Base-by-base conservation (phyloP, 2,888 invertebrate species). In the Xestia ashworthii region DNA sequence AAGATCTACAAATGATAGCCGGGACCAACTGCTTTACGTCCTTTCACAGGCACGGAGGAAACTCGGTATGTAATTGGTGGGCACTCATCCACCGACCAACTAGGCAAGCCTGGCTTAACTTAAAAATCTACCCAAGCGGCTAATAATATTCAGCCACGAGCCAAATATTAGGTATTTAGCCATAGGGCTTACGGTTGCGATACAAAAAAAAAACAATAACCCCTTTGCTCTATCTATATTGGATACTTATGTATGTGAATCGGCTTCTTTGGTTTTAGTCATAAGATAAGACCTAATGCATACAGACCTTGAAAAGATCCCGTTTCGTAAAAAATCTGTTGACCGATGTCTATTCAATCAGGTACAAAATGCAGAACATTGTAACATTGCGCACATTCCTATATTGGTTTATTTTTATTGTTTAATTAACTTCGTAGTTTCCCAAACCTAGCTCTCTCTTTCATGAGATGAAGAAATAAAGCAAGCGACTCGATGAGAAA, bases 401-500 rank as follows among this genome's bases (percentile, higher is more conserved):
- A 55, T 4, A 46, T 5, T 65, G 14, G 16, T 71, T 14, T 5
- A 11, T 58, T 80, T 71, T 41, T 46, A 55, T 25, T 22, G 62
- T 50, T 50, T 11, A 46, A 32, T 14, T 53, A 38, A 50, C 22
- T 64, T 48, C n/a, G 46, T 32, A 50, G 8, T 50, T 46, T n/a
- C 38, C 8, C 19, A 76, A 82, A 69, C 60, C 0, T 5, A 68
- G 44, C 12, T 3, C 14, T 3, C 14, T 55, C 16, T 68, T 67
- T 80, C 64, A 48, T 32, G 53, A 55, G n/a, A 55, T 53, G 25
- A 82, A 73, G 44, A 62, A 76, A 76, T 55, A 68, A 70, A 55
- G 65, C n/a, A 60, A 50, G 55, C 67, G 50, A 53, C 38, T 32
- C 70, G 48, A 74, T 76, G 71, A 81, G 71, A 69, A 82, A 82